Evolutionary conservation across 2,888 invertebrate genomes (phyloP), one percentile per base, ranked within the genome.

Genomic region (Dolichopus griseipennis): DNA sequence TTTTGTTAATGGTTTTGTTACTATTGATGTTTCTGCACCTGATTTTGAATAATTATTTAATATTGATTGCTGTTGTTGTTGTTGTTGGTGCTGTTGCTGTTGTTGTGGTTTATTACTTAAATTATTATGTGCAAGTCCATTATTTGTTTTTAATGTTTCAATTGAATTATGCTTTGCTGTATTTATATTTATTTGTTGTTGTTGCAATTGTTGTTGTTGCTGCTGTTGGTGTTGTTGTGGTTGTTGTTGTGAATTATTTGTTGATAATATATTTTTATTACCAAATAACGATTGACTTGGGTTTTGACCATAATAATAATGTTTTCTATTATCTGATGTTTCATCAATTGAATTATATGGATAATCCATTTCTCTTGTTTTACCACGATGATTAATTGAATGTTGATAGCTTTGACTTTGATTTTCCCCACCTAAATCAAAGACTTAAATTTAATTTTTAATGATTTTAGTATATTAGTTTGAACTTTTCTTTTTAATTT

Each of bases 51-150:
- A 52, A 52, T 52, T 52, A 52, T 52, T 52, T 52, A 52, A 12
- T 18, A 52, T 52, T 2, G 52, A 43, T 43, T 43, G 69, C 69
- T 70, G 70, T 69, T 70, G 71, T 73, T 65, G 67, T 66, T 68
- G 66, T 65, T 72, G 62, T 61, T 70, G 61, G 69, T 70, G 71
- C 33, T 62, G 69, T 65, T 63, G 65, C 68, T 62, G 66, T 72
- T 65, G 68, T 68, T 66, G 10, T 67, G 67, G 43, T 69, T 65
- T 37, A 68, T 69, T n/a, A 52, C 18, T 52, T 52, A 52, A 18
- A 52, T 52, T 52, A 52, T 52, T 52, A 52, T 52, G 15, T 52
- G 5, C 52, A 52, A 52, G 52, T 15, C 52, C 52, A 52, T 52
- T 52, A 52, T 52, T 52, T 52, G 52, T 52, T 52, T 52, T 52